Evolutionary conservation across 2,888 invertebrate species (phyloP), one percentile per base, ranked within the genome.

Genomic region (Clostera curtula): DNA sequence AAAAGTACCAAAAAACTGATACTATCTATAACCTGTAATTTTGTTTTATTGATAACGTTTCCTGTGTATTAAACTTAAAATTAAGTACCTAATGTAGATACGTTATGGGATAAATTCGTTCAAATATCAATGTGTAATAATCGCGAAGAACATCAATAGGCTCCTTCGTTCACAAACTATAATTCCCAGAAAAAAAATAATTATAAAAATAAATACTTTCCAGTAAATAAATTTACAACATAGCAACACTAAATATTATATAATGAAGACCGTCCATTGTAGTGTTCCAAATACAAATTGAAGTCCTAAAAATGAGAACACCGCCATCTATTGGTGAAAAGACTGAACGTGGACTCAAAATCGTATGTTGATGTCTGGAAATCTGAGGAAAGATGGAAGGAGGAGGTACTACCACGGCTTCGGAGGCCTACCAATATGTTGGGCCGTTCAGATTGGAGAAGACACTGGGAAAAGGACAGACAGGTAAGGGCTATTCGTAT

Each of bases 391-490:
- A 61, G 39, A 83, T 83, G 83, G 80, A 83, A 48, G 60, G 65
- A 17, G 70, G 65, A 3, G 59, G 67, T 20, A 42, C 69, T 11
- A 59, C 63, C 5, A 52, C 73, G 61, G 70, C 72, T 62, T 63
- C 74, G n/a, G 82, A 82, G 75, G 80, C 79, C 85, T 93, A 94
- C 83, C 93, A 94, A 72, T 98, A 97, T 86, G 98, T 99, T 62
- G 99, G 99, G 55, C 98, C 99, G 35, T 99, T 98, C 86, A 88
- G 98, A 74, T 88, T 99, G 80, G 99, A 99, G 84, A 99, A 98
- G 83, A 99, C 99, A 29, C 89, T 99, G 45, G 99, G 99, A 56
- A 99, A 99, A 82, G 99, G 99, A 45, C 99, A 99, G 85, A 99
- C 99, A 76, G 99, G 98, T 98, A 85, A 85, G 85, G 14, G 13